Evolutionary conservation across 2,888 invertebrate species (phyloP).

Genomic region (Stenodema calcarata): DNA sequence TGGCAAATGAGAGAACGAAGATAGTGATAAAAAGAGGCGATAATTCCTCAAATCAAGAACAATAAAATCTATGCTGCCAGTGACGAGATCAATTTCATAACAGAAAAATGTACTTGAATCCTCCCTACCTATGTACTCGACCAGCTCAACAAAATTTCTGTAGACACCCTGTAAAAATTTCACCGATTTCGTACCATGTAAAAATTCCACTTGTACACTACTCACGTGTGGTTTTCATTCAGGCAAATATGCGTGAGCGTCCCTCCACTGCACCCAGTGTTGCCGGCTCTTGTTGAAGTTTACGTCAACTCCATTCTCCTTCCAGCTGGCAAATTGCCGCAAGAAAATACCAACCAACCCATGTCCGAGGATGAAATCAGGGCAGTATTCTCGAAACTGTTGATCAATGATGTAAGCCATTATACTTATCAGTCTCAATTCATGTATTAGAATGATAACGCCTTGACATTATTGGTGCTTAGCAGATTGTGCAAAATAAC

Average conservation of each 20-base stretch:
- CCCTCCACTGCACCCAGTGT: constrained; percentile 90
- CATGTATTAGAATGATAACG: background rate
- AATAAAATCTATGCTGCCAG: too few species aligned
- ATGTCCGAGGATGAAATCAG: constrained; percentile 89
- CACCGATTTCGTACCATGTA: background rate
- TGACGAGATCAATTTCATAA: too few species aligned
- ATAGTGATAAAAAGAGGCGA: too few species aligned
- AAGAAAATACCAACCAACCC: constrained; percentile 84
- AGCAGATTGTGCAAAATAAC: too few species aligned
- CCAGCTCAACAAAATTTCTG: too few species aligned
- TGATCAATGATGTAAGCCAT: constrained; percentile 28
- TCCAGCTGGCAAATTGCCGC: constrained; percentile 69
- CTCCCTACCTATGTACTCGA: too few species aligned
- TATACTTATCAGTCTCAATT: background rate
- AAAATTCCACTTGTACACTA: background rate
- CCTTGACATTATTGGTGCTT: too few species aligned
- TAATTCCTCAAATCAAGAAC: too few species aligned
- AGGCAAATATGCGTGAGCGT: constrained; percentile 87
- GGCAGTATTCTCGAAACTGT: constrained; percentile 72
- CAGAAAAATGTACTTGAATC: too few species aligned
- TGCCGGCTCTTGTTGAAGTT: constrained; percentile 91
- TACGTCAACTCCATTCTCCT: constrained; percentile 91
- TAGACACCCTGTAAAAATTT: too few species aligned
- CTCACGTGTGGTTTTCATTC: background rate
- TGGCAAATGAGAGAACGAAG: too few species aligned